These are phyloP conservation scores for Tortrix viridana DNA, from an alignment of 2,888 invertebrate species.

Conservation along the genomic window DNA sequence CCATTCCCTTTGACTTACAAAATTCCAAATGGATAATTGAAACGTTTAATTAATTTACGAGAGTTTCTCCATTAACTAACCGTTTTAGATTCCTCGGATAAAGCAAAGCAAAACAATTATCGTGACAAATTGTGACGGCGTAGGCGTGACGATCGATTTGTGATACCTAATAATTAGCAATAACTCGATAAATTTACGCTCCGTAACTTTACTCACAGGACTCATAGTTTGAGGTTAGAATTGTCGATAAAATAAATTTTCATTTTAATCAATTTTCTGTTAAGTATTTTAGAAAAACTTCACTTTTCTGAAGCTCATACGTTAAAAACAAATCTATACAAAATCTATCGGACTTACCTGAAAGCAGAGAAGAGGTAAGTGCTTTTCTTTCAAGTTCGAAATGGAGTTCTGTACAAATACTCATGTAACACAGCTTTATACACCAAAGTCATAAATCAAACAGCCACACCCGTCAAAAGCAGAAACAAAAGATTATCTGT, in stretches of 20 bases:
- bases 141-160: not conserved
- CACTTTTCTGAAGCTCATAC: too few species aligned
- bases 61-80: slow-evolving; percentile 22
- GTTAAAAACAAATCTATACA: too few species aligned
- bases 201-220: not conserved
- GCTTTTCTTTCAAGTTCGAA: not conserved
- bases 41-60: slow-evolving; percentile 18
- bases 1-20: not conserved
- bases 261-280: too few species aligned
- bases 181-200: not conserved
- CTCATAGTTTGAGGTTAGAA: too few species aligned
- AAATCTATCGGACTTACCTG: too few species aligned
- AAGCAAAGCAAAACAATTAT: not conserved
- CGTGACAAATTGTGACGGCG: slow-evolving; percentile 4
- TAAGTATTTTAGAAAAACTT: too few species aligned
- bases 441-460: slow-evolving; percentile 45
- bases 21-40: slow-evolving; percentile 18
- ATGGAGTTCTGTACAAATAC: not conserved
- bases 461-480: slow-evolving; percentile 47
- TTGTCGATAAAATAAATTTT: too few species aligned
- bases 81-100: slow-evolving; percentile 20
- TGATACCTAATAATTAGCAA: slow-evolving; percentile 2
- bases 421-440: slow-evolving; percentile 1
- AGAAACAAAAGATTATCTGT: slow-evolving; percentile 56
- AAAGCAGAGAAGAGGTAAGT: not conserved